Base-by-base conservation (phyloP, 2,113 vertebrate genomes). In the Propithecus coquereli region DNA sequence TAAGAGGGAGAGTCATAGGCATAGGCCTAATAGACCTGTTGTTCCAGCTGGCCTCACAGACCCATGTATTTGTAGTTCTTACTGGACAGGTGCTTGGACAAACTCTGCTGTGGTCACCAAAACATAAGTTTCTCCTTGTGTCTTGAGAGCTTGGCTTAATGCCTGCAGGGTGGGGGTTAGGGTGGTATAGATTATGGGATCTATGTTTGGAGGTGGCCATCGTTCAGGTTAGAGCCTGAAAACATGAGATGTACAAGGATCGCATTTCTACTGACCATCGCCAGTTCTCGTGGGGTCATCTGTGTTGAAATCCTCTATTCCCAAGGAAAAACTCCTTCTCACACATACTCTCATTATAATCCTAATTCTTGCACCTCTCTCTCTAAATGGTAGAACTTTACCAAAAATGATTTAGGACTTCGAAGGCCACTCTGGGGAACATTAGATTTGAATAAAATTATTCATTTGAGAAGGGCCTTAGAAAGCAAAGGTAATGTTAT, bases 401-500 rank as follows among this genome's bases (percentile, higher is more conserved):
- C 32, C 43, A 74, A 80, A 50, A 59, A 30, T 71, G 45, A 57
- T 70, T 30, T 85, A 59, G 34, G 45, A 18, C 47, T 40, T 57
- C 18, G 37, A 2, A 65, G 30, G 7, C 40, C 25, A n/a, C 73
- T 81, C 57, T 73, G 30, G 32, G 61, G 32, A 66, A 89, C 43
- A 79, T 43, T 59, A 66, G 37, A 93, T 34, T 68, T 71, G 54
- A 92, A n/a, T 11, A n/a, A 87, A 45, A 91, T 18, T 88, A 3
- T 61, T 71, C 47, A 73, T 37, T 82, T 79, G 18, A 59, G n/a
- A 89, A 47, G 30, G 11, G 6, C 13, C 27, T 59, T 79, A 43
- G 54, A 37, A 96, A 91, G 87, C 50, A 92, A 76, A 94, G 50
- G 8, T 20, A 71, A 76, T 76, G 77, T 4, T 50, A 76, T 90